These are phyloP conservation scores for Globodera ellingtonae DNA, from an alignment of 1,140 invertebrate genomes.

Conservation along the genomic window DNA sequence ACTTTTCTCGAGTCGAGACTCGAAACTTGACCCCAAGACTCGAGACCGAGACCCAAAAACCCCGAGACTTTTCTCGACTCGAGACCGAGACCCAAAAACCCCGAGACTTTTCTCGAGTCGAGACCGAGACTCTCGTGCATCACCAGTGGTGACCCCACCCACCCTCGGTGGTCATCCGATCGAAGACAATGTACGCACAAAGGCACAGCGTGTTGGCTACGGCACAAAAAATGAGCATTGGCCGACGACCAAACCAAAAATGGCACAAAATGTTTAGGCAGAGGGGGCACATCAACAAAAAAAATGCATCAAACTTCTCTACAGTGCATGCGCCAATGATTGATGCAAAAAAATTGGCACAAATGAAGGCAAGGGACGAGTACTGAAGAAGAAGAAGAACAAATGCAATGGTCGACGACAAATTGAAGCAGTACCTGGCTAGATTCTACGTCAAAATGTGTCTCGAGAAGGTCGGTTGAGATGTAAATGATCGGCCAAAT, in stretches of 20 bases:
- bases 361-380: conserved; percentile 53
- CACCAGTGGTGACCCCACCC: too few relatives aligned
- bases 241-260: conserved; percentile 52
- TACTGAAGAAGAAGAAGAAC: conserved; percentile 34
- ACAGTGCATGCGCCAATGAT: conserved; percentile 49
- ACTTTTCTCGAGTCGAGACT: too few relatives aligned
- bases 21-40: too few relatives aligned
- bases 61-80: too few relatives aligned
- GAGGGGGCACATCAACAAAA: background rate
- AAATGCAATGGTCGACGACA: background rate
- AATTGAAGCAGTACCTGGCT: conserved; percentile 37
- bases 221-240: conserved; percentile 51
- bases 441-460: conserved; percentile 46
- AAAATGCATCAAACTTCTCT: conserved; percentile 33
- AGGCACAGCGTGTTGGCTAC: conserved; percentile 59
- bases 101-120: too few relatives aligned
- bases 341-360: conserved; percentile 53
- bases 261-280: too few relatives aligned
- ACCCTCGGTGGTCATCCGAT: conserved; percentile 41
- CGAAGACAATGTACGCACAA: conserved; percentile 52
- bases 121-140: too few relatives aligned
- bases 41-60: too few relatives aligned
- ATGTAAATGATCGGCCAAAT: conserved; percentile 60
- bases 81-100: too few relatives aligned
- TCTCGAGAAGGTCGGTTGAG: conserved; percentile 57